Conservation (phyloP, 2,113 vertebrate genomes). For the Oreochromis spilurus region DNA sequence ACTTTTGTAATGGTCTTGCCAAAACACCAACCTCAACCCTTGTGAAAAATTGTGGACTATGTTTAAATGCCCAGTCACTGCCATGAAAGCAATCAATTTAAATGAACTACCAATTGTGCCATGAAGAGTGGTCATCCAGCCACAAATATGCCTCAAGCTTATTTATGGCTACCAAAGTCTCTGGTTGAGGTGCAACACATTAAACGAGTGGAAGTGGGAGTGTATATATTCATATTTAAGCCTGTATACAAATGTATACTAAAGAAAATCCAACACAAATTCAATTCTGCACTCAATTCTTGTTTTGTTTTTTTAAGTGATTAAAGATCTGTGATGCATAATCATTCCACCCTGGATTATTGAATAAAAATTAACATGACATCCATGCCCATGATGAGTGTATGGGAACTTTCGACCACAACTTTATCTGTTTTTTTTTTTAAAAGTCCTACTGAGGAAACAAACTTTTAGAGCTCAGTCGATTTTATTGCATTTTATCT, state of each 20-base stretch:
- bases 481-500: background rate
- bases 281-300: background rate
- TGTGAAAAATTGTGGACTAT: background rate
- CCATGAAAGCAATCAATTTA: background rate
- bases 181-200: background rate
- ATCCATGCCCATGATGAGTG: background rate
- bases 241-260: background rate
- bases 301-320: background rate
- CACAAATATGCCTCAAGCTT: background rate
- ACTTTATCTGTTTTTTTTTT: background rate
- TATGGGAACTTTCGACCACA: background rate
- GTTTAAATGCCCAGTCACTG: no score
- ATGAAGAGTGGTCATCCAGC: background rate
- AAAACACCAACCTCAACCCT: background rate
- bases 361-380: background rate
- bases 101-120: background rate
- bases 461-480: no score
- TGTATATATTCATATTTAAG: background rate
- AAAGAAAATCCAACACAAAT: background rate
- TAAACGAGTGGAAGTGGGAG: background rate
- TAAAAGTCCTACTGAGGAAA: background rate
- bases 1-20: background rate
- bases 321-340: background rate
- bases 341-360: background rate
- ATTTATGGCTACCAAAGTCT: background rate